Base-by-base conservation (phyloP, 2,113 vertebrate species). In the Benitochromis conjunctus region DNA sequence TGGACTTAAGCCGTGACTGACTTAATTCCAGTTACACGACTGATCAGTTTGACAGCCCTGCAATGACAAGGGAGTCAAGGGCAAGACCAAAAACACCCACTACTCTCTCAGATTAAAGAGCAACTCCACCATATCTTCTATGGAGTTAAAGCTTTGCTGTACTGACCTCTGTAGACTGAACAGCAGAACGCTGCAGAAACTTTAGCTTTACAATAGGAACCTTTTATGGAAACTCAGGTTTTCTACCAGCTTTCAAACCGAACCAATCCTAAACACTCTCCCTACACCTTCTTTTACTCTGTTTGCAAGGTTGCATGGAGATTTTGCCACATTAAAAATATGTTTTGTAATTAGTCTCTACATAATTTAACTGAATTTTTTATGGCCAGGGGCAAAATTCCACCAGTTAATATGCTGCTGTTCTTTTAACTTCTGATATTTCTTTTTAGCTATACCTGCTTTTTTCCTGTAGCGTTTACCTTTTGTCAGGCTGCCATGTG, bases 11-110 rank as follows among this genome's bases (percentile, higher is more conserved):
- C 83, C 46, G 16, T 79, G 87, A 88, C 85, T 26, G 87, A 88
- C 88, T 88, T 83, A 85, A 91, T 93, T 88, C 91, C 56, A 51
- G 82, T 84, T 84, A 74, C 89, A 86, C 77, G 78, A 83, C 86
- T 46, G 91, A 89, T 89, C 85, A 43, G 80, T 89, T 66, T 82
- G 82, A 91, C 74, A 55, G 74, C 51, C 18, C 51, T 11, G 80
- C 85, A 83, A 31, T 69, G 86, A 60, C 81, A 48, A 57, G 83
- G 80, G 55, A 62, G 83, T 85, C 85, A 90, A 91, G 90, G 93
- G 80, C 88, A 62, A 58, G 69, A 64, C 31, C 55, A 34, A 41
- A 62, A 13, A 34, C 18, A 13, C 11, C 16, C 62, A 29, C 57
- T 43, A 34, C 82, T 26, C 57, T 19, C 74, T 54, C 4, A 62